These are phyloP conservation scores for Himalopsyche japonica DNA, from an alignment of 2,888 invertebrate species.

Conservation along the genomic window DNA sequence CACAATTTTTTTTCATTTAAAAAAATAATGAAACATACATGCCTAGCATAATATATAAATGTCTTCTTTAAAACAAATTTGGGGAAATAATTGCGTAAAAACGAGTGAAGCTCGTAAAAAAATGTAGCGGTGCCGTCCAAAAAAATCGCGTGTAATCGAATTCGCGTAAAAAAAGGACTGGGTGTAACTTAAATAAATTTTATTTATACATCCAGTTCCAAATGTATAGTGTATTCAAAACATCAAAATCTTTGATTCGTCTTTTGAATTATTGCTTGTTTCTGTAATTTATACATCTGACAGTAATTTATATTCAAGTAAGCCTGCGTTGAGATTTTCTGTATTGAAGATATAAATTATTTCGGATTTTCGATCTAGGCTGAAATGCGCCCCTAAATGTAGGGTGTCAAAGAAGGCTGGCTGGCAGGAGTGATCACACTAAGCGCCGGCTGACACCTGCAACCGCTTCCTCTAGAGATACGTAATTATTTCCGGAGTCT, in stretches of 20 bases:
- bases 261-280: background rate
- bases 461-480: conserved; percentile 17
- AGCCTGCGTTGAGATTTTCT: background rate
- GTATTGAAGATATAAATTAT: background rate
- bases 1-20: too few species aligned
- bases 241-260: background rate
- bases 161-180: too few species aligned
- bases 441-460: conserved; percentile 9
- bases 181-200: background rate
- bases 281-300: background rate
- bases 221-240: background rate
- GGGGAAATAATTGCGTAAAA: too few species aligned
- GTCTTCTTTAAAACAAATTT: too few species aligned
- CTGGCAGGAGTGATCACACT: conserved; percentile 3
- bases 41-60: too few species aligned
- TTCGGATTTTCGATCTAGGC: background rate
- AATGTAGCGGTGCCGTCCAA: too few species aligned
- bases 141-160: too few species aligned
- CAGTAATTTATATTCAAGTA: background rate
- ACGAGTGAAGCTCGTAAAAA: too few species aligned
- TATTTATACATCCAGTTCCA: background rate
- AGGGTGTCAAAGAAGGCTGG: background rate
- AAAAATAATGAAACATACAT: too few species aligned
- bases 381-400: background rate
- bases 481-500: conserved; percentile 26